A percentile compares a stretch with the other conserved stretches of the same genome.
phyloP scores from a whole-genome alignment of 2,888 invertebrate genomes.

The Ganaspis brasiliensis region DNA sequence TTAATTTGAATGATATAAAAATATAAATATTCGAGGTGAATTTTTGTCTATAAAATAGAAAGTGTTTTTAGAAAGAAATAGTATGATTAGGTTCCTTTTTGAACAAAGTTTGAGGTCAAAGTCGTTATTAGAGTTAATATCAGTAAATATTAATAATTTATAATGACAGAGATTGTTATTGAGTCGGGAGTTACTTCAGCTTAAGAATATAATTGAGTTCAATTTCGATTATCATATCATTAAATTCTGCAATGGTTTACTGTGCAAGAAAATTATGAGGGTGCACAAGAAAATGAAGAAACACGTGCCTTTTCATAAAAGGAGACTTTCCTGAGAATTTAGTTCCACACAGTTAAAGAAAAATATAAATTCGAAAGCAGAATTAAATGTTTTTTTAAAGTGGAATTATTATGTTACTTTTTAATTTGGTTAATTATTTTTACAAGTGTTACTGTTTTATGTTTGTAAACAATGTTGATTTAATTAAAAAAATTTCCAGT shows the following conservation, averaged over 20 bases:
- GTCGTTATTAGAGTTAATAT: conserved; percentile 25
- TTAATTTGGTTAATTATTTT: too few species aligned
- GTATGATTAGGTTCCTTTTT: not conserved
- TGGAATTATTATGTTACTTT: too few species aligned
- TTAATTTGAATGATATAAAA: not conserved
- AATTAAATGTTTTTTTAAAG: too few species aligned
- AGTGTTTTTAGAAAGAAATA: conserved; percentile 4
- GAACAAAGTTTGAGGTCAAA: not conserved
- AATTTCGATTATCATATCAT: conserved; percentile 37
- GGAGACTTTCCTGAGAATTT: not conserved
- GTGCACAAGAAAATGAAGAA: conserved; percentile 17
- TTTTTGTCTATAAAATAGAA: conserved; percentile 1
- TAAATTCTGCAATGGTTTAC: conserved; percentile 21
- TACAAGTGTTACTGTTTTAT: too few species aligned
- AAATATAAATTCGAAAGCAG: too few species aligned
- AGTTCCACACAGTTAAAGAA: too few species aligned
- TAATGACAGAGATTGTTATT: conserved; percentile 12
- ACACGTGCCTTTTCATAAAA: conserved; percentile 17
- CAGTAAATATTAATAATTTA: conserved; percentile 34
- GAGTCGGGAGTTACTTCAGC: conserved; percentile 8
- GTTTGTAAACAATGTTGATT: too few species aligned
- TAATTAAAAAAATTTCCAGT: too few species aligned
- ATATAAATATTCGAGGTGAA: not conserved
- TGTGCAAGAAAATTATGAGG: conserved; percentile 27
- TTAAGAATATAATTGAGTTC: conserved; percentile 14